Evolutionary conservation across 2,888 invertebrate genomes (phyloP), one percentile per base, ranked within the genome.

Genomic region (Melolontha melolontha): DNA sequence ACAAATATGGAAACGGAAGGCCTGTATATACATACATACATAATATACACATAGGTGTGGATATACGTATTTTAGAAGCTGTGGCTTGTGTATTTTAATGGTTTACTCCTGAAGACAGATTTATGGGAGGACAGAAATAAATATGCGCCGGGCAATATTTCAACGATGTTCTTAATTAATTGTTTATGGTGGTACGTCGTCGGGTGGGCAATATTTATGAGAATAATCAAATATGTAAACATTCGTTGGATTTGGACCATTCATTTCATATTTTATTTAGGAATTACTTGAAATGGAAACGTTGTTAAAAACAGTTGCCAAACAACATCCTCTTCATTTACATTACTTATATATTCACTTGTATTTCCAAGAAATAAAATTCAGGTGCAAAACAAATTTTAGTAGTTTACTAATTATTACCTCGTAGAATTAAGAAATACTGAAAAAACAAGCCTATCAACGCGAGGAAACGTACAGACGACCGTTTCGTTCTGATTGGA

Each of bases 111-210:
- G 70, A 68, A 70, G 69, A 69, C 72, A 72, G 72, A 72, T 70
- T 72, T 70, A 70, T 66, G 67, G 64, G 29, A 16, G 63, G 67
- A 66, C 68, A 39, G 64, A 69, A 70, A 72, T 72, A 72, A 72
- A 72, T 71, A 70, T 70, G 55, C 47, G 47, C 66, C 66, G 41
- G 70, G 62, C 67, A 70, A 72, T 73, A 73, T 75, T 75, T 76
- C 76, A 75, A 74, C 76, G 70, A 72, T 71, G 70, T 71, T 71
- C 71, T 69, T 73, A 75, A 76, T 75, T 76, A 77, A 77, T 76
- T 75, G 74, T 75, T 73, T 75, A 73, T 74, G 73, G 74, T 74
- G 47, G 29, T 47, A 57, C 42, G 34, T 71, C 70, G 74, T 71
- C 70, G 74, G 71, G 74, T 73, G 70, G 70, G 52, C 55, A 55